Percentiles rank a stretch among this genome's conserved stretches.
Evolutionary conservation across 1,140 invertebrate species (phyloP).

Genomic region (Radopholus similis): DNA sequence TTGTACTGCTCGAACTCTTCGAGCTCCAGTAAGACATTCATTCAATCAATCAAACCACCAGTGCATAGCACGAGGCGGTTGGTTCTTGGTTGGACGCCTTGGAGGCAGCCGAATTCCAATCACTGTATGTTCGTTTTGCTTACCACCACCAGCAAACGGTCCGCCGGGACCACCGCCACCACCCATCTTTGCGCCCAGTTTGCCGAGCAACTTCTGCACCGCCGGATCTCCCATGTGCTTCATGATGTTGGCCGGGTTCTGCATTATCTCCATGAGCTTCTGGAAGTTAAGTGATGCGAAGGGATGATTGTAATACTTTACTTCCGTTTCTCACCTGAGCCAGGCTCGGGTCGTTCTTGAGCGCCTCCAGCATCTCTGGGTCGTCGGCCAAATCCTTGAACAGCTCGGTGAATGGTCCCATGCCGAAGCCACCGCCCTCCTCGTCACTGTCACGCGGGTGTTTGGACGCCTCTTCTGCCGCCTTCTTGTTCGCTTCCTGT

Average conservation of each 20-base stretch:
- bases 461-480: slow-evolving; percentile 17
- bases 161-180: neutral
- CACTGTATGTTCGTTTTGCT: neutral
- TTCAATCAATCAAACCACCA: too few species aligned
- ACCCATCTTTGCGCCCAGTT: slow-evolving; percentile 15
- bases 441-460: neutral
- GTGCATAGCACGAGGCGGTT: too few species aligned
- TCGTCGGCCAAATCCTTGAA: slow-evolving; percentile 22
- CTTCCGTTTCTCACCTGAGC: slow-evolving; percentile 1
- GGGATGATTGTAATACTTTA: neutral
- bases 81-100: neutral
- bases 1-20: too few species aligned
- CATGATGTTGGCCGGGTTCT: slow-evolving; percentile 31
- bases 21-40: too few species aligned
- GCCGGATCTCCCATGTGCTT: slow-evolving; percentile 22
- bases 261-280: slow-evolving; percentile 24
- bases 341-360: slow-evolving; percentile 27
- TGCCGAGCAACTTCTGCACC: slow-evolving; percentile 21
- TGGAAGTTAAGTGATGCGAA: neutral
- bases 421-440: neutral
- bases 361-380: slow-evolving; percentile 23
- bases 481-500: slow-evolving; percentile 60
- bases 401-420: slow-evolving; percentile 17
- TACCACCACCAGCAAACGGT: neutral
- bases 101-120: neutral